These are phyloP conservation scores for Hemiprocne comata DNA, from an alignment of 2,113 vertebrate species.

Conservation along the genomic window DNA sequence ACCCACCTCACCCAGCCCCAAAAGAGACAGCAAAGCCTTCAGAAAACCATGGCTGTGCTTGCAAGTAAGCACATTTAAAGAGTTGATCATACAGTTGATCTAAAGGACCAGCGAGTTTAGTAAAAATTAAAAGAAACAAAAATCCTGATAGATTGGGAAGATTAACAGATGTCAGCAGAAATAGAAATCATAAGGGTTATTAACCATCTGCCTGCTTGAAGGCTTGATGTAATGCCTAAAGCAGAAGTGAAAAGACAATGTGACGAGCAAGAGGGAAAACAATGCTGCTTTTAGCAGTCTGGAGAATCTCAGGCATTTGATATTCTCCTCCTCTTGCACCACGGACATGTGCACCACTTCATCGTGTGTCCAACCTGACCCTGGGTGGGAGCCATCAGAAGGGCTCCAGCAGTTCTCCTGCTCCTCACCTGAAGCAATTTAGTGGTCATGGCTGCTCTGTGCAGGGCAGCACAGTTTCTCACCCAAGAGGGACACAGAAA, in stretches of 20 bases:
- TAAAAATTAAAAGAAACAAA: background rate
- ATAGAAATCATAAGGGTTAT: background rate
- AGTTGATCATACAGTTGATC: rapidly evolving
- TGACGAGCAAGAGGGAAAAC: background rate
- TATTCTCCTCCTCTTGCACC: background rate
- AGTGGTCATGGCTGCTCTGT: rapidly evolving
- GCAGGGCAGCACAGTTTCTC: background rate
- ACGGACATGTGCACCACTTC: rapidly evolving
- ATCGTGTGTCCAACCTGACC: background rate
- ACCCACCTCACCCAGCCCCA: background rate
- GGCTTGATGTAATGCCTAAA: background rate
- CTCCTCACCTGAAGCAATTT: background rate
- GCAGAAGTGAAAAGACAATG: background rate
- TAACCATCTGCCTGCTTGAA: background rate
- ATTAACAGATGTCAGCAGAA: background rate
- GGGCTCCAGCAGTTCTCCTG: background rate
- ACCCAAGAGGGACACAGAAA: background rate
- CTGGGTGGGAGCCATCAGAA: background rate
- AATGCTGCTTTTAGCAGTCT: background rate
- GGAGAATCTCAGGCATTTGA: background rate
- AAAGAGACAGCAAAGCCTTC: background rate
- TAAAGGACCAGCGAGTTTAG: rapidly evolving
- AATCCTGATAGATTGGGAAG: background rate
- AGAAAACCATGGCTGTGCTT: background rate
- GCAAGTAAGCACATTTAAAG: background rate